Evolutionary conservation across 2,797 vertebrate genomes (phyloP).

Genomic region (Callimico goeldii): DNA sequence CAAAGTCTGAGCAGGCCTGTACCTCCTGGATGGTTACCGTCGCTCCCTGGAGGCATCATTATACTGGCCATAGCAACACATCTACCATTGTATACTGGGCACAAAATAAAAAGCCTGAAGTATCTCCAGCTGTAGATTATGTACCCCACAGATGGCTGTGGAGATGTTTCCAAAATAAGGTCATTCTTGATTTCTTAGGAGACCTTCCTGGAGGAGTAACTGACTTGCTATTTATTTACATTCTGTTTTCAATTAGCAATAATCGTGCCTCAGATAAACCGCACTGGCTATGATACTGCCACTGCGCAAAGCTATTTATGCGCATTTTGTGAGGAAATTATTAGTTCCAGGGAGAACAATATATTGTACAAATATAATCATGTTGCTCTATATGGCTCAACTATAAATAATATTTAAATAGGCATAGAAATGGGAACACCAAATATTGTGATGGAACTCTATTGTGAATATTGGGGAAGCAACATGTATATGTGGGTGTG

Average conservation of each 20-base stretch:
- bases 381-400: neutral
- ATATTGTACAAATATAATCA: neutral
- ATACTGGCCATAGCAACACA: neutral
- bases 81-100: neutral
- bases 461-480: neutral
- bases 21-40: neutral
- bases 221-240: neutral
- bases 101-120: neutral
- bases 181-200: neutral
- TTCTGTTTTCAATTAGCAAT: neutral
- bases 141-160: neutral
- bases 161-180: neutral
- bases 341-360: neutral
- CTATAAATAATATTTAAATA: neutral
- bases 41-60: neutral
- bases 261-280: neutral
- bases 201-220: neutral
- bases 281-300: neutral
- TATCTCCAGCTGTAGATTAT: neutral
- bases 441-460: neutral
- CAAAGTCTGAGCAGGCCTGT: neutral
- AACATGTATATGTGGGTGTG: neutral
- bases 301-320: neutral
- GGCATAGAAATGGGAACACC: neutral
- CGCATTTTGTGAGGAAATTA: neutral